A percentile compares a stretch with the other conserved stretches of the same genome.
phyloP scores from a whole-genome alignment of 2,113 vertebrate genomes.

The Opisthocomus hoazin region DNA sequence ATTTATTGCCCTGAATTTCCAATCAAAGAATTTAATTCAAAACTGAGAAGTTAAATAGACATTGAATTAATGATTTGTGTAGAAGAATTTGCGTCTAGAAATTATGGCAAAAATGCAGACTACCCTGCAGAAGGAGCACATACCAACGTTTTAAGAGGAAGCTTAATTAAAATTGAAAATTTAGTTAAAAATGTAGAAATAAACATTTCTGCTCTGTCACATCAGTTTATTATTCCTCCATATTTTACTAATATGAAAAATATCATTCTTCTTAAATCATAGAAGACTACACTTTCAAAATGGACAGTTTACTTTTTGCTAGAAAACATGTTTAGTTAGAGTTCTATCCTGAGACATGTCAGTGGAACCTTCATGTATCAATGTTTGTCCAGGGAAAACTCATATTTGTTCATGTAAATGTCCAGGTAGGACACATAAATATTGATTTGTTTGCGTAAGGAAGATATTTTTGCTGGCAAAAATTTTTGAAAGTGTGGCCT shows the following conservation, averaged over 20 bases:
- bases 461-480: constrained; percentile 51
- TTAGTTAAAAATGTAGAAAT: neutral
- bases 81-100: neutral
- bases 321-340: constrained; percentile 19
- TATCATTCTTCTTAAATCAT: neutral
- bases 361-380: neutral
- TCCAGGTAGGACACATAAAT: constrained; percentile 37
- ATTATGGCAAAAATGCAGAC: neutral
- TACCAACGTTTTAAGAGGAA: neutral
- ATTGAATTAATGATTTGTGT: neutral
- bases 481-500: neutral
- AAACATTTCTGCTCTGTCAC: neutral
- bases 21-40: neutral
- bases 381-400: constrained; percentile 35
- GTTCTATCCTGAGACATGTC: neutral
- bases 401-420: constrained; percentile 58
- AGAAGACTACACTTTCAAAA: neutral
- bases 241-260: neutral
- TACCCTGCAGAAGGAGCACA: neutral
- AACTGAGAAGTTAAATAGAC: neutral
- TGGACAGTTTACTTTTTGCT: neutral
- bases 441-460: constrained; percentile 25
- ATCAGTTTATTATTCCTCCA: neutral
- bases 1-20: neutral
- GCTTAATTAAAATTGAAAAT: neutral